Evolutionary conservation across 2,113 vertebrate genomes (phyloP), one percentile per base, ranked within the genome.

Genomic region (Erythrolamprus reginae): DNA sequence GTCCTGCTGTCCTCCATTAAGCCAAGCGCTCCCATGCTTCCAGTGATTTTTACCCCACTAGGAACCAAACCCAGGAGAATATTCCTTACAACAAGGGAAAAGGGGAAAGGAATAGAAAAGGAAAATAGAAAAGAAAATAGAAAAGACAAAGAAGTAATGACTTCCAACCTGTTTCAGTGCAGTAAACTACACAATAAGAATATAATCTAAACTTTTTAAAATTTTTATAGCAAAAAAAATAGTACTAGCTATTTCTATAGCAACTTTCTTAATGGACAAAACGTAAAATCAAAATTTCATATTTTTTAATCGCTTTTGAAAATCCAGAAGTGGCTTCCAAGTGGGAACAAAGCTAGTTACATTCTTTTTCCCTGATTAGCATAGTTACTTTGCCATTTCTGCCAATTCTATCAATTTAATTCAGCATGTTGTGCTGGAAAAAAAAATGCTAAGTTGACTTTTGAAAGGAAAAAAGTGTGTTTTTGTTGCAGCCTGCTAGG

Each of bases 391-490:
- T n/a, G 58, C 58, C 26, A 28, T 61, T 61, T 65, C 28, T 65
- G 61, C 13, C 28, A 65, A n/a, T 65, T 65, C 61, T 5, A 33
- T 65, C 12, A 15, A 65, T 65, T 65, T 65, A n/a, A n/a, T n/a
- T n/a, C n/a, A n/a, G n/a, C 95, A 89, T 95, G 83, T 97, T 95
- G 94, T 89, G 89, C 89, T 96, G n/a, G n/a, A n/a, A n/a, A n/a
- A 95, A 96, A 94, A 91, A 94, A 53, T 95, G 58, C 87, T 94
- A 65, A 91, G 90, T 85, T 95, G 92, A 92, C 26, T 45, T 24
- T 53, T 82, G 88, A 94, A 94, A 94, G 96, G 93, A 94, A 93
- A 65, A 91, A 94, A 90, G 87, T 61, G 48, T 90, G 50, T 88
- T 94, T 91, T 91, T 90, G 89, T 10, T 48, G 58, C 77, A 91